A percentile compares a stretch with the other conserved stretches of the same genome.
These are phyloP conservation scores for Cancer borealis DNA, from an alignment of 2,888 invertebrate genomes.

Conservation along the genomic window DNA sequence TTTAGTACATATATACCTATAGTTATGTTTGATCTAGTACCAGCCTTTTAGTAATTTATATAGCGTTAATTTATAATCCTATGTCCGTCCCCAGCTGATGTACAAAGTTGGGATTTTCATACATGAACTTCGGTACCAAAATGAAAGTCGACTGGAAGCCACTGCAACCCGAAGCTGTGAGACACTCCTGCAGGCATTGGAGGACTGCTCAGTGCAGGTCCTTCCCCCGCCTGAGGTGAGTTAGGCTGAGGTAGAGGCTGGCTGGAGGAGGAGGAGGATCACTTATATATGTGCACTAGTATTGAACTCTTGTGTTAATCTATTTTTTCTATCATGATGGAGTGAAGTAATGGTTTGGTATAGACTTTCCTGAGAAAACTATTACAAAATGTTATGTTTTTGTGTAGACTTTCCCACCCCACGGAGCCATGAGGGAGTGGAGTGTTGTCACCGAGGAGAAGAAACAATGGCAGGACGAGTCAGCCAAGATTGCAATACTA, in stretches of 20 bases:
- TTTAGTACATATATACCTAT: not conserved
- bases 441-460: constrained; percentile 74
- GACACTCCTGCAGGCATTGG: constrained; percentile 60
- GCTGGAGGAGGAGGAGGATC: not conserved
- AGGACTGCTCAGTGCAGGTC: constrained; percentile 59
- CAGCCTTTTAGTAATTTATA: not conserved
- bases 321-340: not conserved
- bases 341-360: not conserved
- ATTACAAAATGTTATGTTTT: not conserved
- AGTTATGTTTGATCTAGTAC: not conserved
- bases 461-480: constrained; percentile 68
- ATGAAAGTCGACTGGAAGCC: constrained; percentile 56
- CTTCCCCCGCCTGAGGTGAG: constrained; percentile 71
- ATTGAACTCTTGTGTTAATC: not conserved
- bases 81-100: constrained; percentile 45
- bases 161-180: constrained; percentile 62
- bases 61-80: not conserved
- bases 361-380: not conserved
- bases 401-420: constrained; percentile 61
- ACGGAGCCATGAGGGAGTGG: constrained; percentile 74
- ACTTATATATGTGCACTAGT: not conserved
- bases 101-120: constrained; percentile 73
- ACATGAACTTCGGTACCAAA: constrained; percentile 71
- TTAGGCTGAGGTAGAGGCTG: not conserved
- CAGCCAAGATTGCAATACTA: constrained; percentile 61